Base-by-base conservation (phyloP, 2,797 vertebrate genomes). In the Myotis daubentonii region DNA sequence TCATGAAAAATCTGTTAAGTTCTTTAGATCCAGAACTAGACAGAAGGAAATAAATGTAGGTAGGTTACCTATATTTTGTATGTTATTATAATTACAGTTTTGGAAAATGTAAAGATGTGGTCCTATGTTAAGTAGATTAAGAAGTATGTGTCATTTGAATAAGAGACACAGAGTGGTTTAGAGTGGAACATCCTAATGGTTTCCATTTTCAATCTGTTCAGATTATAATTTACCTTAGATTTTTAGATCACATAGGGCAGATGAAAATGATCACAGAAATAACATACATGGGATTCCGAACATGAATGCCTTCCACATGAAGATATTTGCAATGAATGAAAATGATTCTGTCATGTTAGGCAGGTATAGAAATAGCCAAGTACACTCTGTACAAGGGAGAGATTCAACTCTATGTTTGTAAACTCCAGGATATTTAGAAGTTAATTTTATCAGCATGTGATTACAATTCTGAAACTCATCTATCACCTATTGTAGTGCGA, bases 241-340 rank as follows among this genome's bases (percentile, higher is more conserved):
- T 86, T 17, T 70, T 65, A 47, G 22, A 79, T 87, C 8, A 44
- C 19, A 92, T 74, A 25, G 36, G 28, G 36, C 2, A 85, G 19
- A 30, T 93, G 36, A 66, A 91, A 89, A 94, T 68, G 78, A 93
- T 76, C 22, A 90, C 13, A 78, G 72, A 84, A 76, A 85, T 86
- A 53, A 68, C 5, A 22, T 55, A 5, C 53, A 22, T 74, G 23
- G 33, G 20, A 44, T 89, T 70, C 17, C 25, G 30, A 66, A 57
- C 16, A 79, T 65, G n/a, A 65, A 70, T 28, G 65, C 23, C 30
- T 36, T 33, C 38, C 41, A 85, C 19, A 9, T 33, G 87, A 87
- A 81, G 13, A 0, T 51, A 30, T 88, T 75, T n/a, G 62, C 3
- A 78, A 91, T 49, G 20, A 74, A 38, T 33, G 12, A 41, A 81